Conservation (phyloP, 2,797 vertebrate genomes). For the Scleropages formosus region DNA sequence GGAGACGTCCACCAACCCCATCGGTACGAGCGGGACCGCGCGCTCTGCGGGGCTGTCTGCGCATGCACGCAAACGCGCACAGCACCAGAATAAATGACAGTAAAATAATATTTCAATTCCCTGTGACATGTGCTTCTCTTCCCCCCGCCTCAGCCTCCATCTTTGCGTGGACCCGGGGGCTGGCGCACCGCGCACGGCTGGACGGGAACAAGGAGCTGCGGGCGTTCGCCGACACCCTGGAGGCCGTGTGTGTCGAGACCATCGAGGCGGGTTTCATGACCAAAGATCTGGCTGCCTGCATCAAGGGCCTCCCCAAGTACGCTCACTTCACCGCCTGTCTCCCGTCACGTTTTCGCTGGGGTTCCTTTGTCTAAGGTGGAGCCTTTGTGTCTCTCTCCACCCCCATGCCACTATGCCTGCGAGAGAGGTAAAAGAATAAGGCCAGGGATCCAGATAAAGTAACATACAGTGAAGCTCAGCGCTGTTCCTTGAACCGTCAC, state of each 20-base stretch:
- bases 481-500: too few relatives aligned
- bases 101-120: not conserved
- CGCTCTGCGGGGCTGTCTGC: not conserved
- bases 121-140: not conserved
- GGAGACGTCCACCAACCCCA: constrained; percentile 97
- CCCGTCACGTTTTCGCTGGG: not conserved
- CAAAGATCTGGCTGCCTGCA: constrained; percentile 94
- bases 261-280: constrained; percentile 98
- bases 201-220: constrained; percentile 82
- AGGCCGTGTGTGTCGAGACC: constrained; percentile 92
- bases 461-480: too few relatives aligned
- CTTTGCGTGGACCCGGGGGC: constrained; percentile 92
- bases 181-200: constrained; percentile 89
- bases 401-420: too few relatives aligned
- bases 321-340: constrained; percentile 44
- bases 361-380: too few relatives aligned
- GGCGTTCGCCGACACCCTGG: constrained; percentile 80
- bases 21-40: constrained; percentile 68
- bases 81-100: too few relatives aligned
- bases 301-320: constrained; percentile 90
- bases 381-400: too few relatives aligned
- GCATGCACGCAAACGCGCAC: not conserved
- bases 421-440: too few relatives aligned
- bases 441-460: too few relatives aligned
- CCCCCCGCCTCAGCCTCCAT: constrained; percentile 80